These are phyloP conservation scores for Scortum barcoo DNA, from an alignment of 2,113 vertebrate species.

Conservation along the genomic window DNA sequence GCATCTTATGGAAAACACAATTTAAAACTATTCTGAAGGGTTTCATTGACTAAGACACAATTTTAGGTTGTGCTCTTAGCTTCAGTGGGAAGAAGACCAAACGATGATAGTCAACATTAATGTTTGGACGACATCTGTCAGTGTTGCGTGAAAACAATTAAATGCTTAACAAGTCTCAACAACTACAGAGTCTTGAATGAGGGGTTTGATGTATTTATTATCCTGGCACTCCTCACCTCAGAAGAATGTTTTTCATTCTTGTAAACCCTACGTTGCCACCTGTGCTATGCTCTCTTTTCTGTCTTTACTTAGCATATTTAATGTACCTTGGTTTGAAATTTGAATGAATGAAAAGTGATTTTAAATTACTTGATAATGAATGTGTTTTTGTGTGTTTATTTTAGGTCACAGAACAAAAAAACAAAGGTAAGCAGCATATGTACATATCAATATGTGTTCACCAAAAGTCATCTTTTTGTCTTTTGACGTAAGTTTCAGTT, in stretches of 20 bases:
- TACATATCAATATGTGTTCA: not conserved
- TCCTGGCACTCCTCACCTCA: not conserved
- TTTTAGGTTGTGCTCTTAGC: conserved; percentile 1
- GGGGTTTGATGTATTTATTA: not conserved
- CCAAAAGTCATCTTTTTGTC: not conserved
- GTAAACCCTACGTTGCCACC: not conserved
- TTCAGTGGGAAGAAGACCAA: not conserved
- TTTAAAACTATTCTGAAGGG: not conserved
- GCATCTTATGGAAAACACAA: too few species aligned
- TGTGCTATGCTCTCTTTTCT: not conserved
- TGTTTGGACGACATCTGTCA: not conserved
- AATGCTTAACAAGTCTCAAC: conserved; percentile 14
- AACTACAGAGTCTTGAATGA: not conserved
- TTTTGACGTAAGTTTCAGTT: not conserved
- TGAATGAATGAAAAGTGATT: not conserved
- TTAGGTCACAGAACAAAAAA: conserved; percentile 99
- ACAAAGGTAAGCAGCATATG: conserved; percentile 92
- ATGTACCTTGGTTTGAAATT: not conserved
- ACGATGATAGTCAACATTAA: not conserved
- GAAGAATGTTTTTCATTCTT: not conserved
- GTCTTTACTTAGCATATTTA: not conserved
- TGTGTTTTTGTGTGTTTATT: conserved; percentile 68
- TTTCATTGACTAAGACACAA: not conserved
- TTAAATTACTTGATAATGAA: not conserved
- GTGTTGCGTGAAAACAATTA: not conserved